These are phyloP conservation scores for Maniola jurtina DNA, from an alignment of 1,140 invertebrate genomes.

Conservation along the genomic window DNA sequence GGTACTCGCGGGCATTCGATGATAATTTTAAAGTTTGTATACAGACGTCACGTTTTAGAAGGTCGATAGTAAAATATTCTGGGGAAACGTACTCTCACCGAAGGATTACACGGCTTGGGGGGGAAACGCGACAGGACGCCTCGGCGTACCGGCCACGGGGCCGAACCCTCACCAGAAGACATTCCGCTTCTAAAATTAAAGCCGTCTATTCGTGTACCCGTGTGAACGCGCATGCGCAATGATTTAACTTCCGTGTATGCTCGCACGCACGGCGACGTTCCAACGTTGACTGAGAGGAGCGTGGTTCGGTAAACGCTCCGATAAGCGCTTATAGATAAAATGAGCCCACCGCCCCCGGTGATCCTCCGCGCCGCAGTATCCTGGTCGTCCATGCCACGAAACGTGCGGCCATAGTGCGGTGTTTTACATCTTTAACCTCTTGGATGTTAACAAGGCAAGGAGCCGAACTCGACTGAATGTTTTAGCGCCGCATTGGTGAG, in stretches of 20 bases:
- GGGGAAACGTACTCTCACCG: conserved; percentile 60
- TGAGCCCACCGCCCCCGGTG: conserved; percentile 72
- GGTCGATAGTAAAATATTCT: conserved; percentile 46
- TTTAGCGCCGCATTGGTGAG: conserved; percentile 42
- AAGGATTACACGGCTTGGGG: conserved; percentile 69
- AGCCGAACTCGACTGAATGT: conserved; percentile 57
- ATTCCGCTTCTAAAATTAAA: conserved; percentile 75
- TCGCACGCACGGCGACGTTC: conserved; percentile 71
- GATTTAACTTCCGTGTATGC: conserved; percentile 72
- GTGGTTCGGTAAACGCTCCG: conserved; percentile 51
- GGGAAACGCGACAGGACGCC: conserved; percentile 80
- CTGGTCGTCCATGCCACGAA: conserved; percentile 63
- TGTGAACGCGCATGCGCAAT: conserved; percentile 66
- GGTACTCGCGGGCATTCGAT: conserved; percentile 56
- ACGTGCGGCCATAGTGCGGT: conserved; percentile 48
- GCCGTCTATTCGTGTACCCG: conserved; percentile 66
- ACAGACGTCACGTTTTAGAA: conserved; percentile 57
- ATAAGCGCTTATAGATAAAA: conserved; percentile 70
- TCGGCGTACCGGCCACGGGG: conserved; percentile 84
- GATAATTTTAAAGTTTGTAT: conserved; percentile 71
- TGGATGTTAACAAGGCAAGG: conserved; percentile 56
- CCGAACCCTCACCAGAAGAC: conserved; percentile 78
- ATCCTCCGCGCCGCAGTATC: conserved; percentile 69
- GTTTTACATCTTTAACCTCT: conserved; percentile 4
- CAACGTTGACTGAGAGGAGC: conserved; percentile 66